These are phyloP conservation scores for Arenaria interpres DNA, from an alignment of 2,113 vertebrate genomes.

Conservation along the genomic window DNA sequence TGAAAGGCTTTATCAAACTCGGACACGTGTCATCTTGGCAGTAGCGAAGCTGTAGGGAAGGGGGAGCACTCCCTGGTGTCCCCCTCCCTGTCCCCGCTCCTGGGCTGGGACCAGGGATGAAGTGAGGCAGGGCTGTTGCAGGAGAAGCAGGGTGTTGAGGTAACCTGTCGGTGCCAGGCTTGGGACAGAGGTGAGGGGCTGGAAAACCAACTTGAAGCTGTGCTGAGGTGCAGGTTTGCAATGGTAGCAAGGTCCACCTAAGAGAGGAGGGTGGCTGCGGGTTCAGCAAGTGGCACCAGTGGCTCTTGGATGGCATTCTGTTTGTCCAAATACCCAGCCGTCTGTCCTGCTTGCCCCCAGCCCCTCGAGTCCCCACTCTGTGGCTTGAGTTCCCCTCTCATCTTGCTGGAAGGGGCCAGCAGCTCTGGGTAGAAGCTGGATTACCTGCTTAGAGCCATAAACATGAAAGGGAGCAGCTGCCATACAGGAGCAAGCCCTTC, in stretches of 20 bases:
- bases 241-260: not conserved
- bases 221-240: not conserved
- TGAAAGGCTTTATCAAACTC: not conserved
- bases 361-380: not conserved
- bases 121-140: not conserved
- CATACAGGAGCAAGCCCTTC: not conserved
- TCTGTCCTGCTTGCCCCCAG: not conserved
- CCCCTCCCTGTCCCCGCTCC: not conserved
- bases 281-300: not conserved
- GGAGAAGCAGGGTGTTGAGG: not conserved
- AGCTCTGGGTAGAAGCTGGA: not conserved
- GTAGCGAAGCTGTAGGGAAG: not conserved
- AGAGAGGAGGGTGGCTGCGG: not conserved
- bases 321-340: not conserved
- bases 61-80: not conserved
- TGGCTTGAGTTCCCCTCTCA: not conserved
- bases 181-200: fast-evolving
- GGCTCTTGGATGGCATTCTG: not conserved
- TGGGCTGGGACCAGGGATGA: not conserved
- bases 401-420: not conserved
- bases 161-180: fast-evolving
- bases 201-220: not conserved
- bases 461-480: not conserved
- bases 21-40: not conserved
- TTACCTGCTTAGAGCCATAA: not conserved